Conservation (phyloP, 2,113 vertebrate genomes). For the Lagopus leucura region DNA sequence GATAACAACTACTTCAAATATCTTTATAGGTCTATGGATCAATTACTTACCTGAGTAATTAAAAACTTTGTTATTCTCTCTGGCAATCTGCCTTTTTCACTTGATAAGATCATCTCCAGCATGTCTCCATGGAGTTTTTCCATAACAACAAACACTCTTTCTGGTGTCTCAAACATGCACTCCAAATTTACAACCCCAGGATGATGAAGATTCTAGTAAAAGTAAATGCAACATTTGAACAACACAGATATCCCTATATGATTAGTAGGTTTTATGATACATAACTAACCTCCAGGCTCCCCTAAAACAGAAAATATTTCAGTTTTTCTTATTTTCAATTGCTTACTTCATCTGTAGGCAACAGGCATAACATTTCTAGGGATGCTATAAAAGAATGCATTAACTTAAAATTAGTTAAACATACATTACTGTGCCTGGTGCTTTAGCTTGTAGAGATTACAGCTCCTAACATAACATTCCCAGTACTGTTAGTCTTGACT, state of each 20-base stretch:
- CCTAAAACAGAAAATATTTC: background rate
- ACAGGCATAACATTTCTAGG: background rate
- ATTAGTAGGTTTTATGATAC: conserved; percentile 49
- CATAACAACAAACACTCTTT: conserved; percentile 98
- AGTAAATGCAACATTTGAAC: conserved; percentile 73
- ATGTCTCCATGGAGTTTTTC: conserved; percentile 99
- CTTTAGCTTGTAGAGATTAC: background rate
- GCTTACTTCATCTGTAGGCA: background rate
- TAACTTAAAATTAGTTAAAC: background rate
- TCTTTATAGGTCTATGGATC: conserved; percentile 46
- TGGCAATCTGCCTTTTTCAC: conserved; percentile 95
- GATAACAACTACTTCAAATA: conserved; percentile 52
- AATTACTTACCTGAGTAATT: conserved; percentile 90
- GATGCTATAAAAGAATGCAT: background rate
- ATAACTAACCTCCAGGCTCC: conserved; percentile 6
- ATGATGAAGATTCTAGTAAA: conserved; percentile 93
- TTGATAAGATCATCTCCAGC: conserved; percentile 99
- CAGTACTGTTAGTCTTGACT: background rate
- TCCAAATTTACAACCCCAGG: conserved; percentile 97
- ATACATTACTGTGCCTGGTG: background rate
- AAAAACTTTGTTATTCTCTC: conserved; percentile 97
- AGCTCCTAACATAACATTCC: background rate
- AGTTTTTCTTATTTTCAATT: background rate
- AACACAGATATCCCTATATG: conserved; percentile 57
- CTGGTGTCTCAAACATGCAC: conserved; percentile 98